Conservation (phyloP, 2,797 vertebrate species). For the Anguilla marmorata region DNA sequence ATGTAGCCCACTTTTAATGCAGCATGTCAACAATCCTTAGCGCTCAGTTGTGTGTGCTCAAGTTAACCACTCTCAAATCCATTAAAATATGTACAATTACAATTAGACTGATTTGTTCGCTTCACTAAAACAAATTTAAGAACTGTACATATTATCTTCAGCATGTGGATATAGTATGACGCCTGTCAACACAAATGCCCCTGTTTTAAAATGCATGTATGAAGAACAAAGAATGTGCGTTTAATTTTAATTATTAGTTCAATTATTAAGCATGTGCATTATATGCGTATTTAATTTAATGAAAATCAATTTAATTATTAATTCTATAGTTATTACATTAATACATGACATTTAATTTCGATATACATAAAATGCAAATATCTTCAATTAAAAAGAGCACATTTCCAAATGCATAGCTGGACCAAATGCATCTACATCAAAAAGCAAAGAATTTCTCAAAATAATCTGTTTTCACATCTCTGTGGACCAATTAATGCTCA, state of each 20-base stretch:
- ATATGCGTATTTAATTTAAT: too few relatives aligned
- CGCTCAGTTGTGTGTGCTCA: neutral
- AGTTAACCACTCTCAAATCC: neutral
- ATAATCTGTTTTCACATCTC: neutral
- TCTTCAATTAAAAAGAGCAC: neutral
- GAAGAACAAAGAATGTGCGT: neutral
- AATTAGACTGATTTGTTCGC: too few relatives aligned
- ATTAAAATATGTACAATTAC: neutral
- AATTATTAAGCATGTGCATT: too few relatives aligned
- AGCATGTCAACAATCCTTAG: neutral
- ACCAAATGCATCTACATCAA: neutral
- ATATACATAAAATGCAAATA: neutral
- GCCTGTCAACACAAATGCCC: too few relatives aligned
- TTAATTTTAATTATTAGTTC: neutral
- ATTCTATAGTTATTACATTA: neutral
- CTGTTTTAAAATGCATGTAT: too few relatives aligned
- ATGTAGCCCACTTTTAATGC: neutral
- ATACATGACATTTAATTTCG: neutral
- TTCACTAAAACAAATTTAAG: too few relatives aligned
- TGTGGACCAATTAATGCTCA: neutral
- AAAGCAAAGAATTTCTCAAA: neutral
- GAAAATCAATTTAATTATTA: too few relatives aligned
- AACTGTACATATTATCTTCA: neutral
- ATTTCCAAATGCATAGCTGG: neutral
- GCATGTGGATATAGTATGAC: neutral